Evolutionary conservation across 2,113 vertebrate species (phyloP).

Genomic region (Elaphurus davidianus): DNA sequence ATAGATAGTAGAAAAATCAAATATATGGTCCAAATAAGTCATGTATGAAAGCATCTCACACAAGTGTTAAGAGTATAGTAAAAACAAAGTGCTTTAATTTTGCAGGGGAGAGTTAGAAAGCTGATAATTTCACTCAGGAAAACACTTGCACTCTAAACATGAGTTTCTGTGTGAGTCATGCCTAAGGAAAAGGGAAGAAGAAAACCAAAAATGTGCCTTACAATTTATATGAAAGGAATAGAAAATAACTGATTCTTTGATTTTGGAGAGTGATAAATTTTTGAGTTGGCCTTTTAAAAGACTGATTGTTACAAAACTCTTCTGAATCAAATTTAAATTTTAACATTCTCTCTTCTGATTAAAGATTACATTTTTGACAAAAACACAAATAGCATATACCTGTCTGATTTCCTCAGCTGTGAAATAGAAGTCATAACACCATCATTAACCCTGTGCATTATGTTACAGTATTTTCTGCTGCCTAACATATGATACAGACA

Average conservation of each 20-base stretch:
- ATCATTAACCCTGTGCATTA: not conserved
- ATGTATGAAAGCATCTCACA: not conserved
- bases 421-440: not conserved
- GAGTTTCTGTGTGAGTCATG: not conserved
- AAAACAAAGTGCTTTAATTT: not conserved
- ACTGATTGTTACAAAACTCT: not conserved
- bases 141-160: not conserved
- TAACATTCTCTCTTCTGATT: not conserved
- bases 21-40: not conserved
- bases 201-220: not conserved
- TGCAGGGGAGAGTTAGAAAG: not conserved
- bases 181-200: not conserved
- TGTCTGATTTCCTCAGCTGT: not conserved
- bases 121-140: not conserved
- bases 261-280: not conserved
- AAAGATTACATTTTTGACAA: not conserved
- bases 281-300: not conserved
- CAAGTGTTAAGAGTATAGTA: not conserved
- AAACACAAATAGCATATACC: not conserved
- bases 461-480: not conserved
- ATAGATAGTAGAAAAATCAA: not conserved
- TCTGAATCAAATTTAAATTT: conserved; percentile 11
- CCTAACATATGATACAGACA: not conserved
- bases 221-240: not conserved
- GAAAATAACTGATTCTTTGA: not conserved